Base-by-base conservation (phyloP, 2,888 invertebrate genomes). In the Entomobrya proxima region DNA sequence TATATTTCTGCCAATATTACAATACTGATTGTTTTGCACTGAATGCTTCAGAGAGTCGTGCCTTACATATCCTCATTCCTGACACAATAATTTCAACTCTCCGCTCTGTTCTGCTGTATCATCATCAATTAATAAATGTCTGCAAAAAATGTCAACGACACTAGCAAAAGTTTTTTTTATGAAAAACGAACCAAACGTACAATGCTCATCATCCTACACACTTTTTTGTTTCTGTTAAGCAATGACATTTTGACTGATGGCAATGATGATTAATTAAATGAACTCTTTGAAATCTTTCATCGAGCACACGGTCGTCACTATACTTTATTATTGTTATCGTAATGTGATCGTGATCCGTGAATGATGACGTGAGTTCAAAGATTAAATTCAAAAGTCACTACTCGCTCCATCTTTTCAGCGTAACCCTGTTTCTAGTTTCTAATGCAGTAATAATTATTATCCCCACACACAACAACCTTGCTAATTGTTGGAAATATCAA, bases 181-280 rank as follows among this genome's bases (percentile, higher is more conserved):
- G 47, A n/a, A 15, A n/a, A 47, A 15, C 76, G 58, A 74, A 21
- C 55, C 77, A 55, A 55, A 55, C 55, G 24, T 37, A 76, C 9
- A 24, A 24, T 24, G 13, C 24, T 27, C 27, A 55, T 11, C n/a
- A 3, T 15, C 15, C 6, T 15, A 13, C n/a, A n/a, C n/a, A 76
- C 78, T 52, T 37, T 61, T 2, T 55, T 55, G 32, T 32, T 52
- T 44, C 30, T 37, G 24, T 64, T 32, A 52, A 30, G 27, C 58
- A 81, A 81, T 81, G 74, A 74, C 74, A 81, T 50, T 81, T 40
- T 58, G 81, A 81, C 44, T 72, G 81, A 74, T 61, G n/a, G 58
- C 32, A 61, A 32, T 81, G 72, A 81, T 81, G 81, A 81, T 81
- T 80, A 72, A 81, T 81, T 79, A 61, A 69, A 40, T 58, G 74